Conservation (phyloP, 2,113 vertebrate species). For the Diadophis punctatus region DNA sequence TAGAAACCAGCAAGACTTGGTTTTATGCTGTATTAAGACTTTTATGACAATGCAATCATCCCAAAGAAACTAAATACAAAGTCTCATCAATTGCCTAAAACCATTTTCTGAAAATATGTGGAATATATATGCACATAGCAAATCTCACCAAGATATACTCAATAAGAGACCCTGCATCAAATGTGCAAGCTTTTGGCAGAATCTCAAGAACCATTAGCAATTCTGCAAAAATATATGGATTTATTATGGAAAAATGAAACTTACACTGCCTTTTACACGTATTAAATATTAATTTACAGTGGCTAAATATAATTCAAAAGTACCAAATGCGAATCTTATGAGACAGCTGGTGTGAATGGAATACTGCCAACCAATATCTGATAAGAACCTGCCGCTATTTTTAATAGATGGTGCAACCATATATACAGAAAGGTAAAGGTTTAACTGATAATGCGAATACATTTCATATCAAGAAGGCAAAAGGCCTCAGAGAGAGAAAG, state of each 20-base stretch:
- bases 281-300: slow-evolving; percentile 17
- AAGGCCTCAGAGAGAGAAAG: not conserved
- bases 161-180: not conserved
- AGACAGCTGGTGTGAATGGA: slow-evolving; percentile 8
- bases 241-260: not conserved
- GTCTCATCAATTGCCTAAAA: not conserved
- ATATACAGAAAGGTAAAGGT: not conserved
- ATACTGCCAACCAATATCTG: not conserved
- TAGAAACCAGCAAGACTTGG: not conserved
- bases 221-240: not conserved
- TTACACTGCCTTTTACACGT: not conserved
- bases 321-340: not conserved
- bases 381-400: slow-evolving; percentile 5
- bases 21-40: not conserved
- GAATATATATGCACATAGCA: not conserved
- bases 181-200: not conserved
- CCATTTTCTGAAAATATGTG: not conserved
- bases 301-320: slow-evolving; percentile 11
- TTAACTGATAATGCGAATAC: not conserved
- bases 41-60: not conserved
- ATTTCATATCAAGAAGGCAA: not conserved
- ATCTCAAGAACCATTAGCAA: not conserved
- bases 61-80: not conserved
- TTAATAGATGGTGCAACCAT: not conserved
- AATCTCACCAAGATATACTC: not conserved